Base-by-base conservation (phyloP, 1,140 invertebrate genomes). In the Cyclina sinensis region DNA sequence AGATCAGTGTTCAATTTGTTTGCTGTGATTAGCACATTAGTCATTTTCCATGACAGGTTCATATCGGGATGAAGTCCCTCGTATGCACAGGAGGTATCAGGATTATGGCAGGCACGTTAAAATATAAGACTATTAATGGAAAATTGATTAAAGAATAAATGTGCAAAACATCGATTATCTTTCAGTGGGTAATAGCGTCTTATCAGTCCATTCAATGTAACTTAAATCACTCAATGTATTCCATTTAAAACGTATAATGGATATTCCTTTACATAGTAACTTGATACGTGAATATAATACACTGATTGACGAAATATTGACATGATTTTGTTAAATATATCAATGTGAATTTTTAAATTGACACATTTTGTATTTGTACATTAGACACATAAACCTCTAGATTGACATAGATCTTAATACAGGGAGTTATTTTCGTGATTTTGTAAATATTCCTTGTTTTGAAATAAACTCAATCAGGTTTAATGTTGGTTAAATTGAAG, bases 101-200 rank as follows among this genome's bases (percentile, higher is more conserved):
- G n/a, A n/a, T n/a, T n/a, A n/a, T n/a, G n/a, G n/a, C n/a, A n/a
- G n/a, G n/a, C n/a, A n/a, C n/a, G n/a, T n/a, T n/a, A 14, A 43
- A 43, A 43, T 7, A 43, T 43, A 4, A 14, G 43, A 43, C 7
- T 62, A 62, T 62, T 27, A 62, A 62, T 62, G 57, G n/a, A 62
- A 62, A 11, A 70, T 70, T 70, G 65, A 70, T 70, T 37, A 70
- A 70, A 70, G 14, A 37, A 70, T 70, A 70, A 70, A 70, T 1
- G 7, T 39, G 37, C 65, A 39, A 16, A 18, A 4, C 65, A 70
- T 70, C 14, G 65, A 70, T 70, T 70, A 70, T 37, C 65, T 27
- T 37, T 70, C 65, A 62, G 18, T 62, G 18, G 24, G 57, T 62
- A 4, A 24, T 27, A 24, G n/a, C 57, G 57, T 27, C 4, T 24